Conservation (phyloP, 2,888 invertebrate genomes). For the Eupithecia insigniata region DNA sequence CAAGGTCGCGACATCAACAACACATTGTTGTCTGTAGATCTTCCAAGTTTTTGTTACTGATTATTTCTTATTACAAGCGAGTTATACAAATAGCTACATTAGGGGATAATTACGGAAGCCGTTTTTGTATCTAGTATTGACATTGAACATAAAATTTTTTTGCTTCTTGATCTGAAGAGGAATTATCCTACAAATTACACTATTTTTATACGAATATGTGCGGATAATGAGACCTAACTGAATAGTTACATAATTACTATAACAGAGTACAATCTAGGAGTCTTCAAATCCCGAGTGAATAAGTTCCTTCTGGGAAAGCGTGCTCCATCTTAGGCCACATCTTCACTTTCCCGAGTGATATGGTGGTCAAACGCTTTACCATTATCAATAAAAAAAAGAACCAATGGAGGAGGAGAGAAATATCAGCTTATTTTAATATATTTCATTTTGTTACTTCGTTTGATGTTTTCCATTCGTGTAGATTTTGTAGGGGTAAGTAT, state of each 20-base stretch:
- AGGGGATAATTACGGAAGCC: slow-evolving; percentile 30
- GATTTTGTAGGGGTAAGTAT: no score
- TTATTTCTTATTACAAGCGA: slow-evolving; percentile 15
- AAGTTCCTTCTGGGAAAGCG: no score
- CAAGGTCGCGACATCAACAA: slow-evolving; percentile 35
- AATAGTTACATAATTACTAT: no score
- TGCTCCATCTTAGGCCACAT: no score
- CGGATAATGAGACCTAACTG: neutral
- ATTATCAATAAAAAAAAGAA: no score
- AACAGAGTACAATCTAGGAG: no score
- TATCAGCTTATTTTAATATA: neutral
- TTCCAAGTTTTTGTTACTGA: slow-evolving; percentile 25
- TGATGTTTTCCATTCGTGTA: no score
- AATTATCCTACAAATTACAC: neutral
- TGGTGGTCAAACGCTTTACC: no score
- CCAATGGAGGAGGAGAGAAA: neutral
- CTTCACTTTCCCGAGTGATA: no score
- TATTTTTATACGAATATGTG: neutral
- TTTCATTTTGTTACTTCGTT: neutral
- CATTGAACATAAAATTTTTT: slow-evolving; percentile 27
- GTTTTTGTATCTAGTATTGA: slow-evolving; percentile 31
- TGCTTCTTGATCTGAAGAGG: neutral
- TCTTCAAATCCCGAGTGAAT: no score
- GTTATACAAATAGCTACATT: slow-evolving; percentile 30
- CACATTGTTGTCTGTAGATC: slow-evolving; percentile 39